These are phyloP conservation scores for Drosophila longiperda DNA, from an alignment of 2,888 invertebrate species.

Conservation along the genomic window DNA sequence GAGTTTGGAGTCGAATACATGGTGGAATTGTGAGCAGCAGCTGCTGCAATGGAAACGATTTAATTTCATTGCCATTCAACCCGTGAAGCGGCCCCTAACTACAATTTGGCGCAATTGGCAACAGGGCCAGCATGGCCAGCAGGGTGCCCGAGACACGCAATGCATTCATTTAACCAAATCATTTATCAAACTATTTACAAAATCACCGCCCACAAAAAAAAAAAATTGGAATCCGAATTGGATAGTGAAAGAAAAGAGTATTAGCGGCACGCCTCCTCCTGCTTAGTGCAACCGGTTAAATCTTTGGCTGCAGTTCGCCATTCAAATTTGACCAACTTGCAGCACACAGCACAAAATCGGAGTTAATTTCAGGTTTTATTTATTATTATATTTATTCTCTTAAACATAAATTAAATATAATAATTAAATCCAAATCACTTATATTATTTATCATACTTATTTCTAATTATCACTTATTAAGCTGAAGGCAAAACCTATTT, in stretches of 20 bases:
- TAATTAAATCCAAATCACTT: background rate
- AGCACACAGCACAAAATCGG: background rate
- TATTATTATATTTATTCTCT: background rate
- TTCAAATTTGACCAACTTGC: constrained; percentile 57
- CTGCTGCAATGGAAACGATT: constrained; percentile 64
- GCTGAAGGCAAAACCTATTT: background rate
- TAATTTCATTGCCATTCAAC: constrained; percentile 71
- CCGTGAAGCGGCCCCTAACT: constrained; percentile 35
- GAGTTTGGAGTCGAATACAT: constrained; percentile 49
- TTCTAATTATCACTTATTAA: background rate
- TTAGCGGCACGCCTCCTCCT: constrained; percentile 33
- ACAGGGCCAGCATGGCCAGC: constrained; percentile 4
- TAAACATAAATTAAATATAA: background rate
- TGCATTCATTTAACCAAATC: constrained; percentile 37
- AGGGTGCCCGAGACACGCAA: constrained; percentile 43
- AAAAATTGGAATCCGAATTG: constrained; percentile 47
- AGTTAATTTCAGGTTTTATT: background rate
- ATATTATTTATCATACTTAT: background rate
- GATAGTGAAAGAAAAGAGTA: constrained; percentile 32
- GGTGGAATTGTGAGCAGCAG: constrained; percentile 19
- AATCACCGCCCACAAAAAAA: constrained; percentile 29
- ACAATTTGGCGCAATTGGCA: constrained; percentile 69
- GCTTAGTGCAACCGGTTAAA: constrained; percentile 4
- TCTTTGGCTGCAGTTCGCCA: constrained; percentile 26
- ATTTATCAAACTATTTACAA: constrained; percentile 22